Base-by-base conservation (phyloP, 2,888 invertebrate species). In the Tenthredo amoena region DNA sequence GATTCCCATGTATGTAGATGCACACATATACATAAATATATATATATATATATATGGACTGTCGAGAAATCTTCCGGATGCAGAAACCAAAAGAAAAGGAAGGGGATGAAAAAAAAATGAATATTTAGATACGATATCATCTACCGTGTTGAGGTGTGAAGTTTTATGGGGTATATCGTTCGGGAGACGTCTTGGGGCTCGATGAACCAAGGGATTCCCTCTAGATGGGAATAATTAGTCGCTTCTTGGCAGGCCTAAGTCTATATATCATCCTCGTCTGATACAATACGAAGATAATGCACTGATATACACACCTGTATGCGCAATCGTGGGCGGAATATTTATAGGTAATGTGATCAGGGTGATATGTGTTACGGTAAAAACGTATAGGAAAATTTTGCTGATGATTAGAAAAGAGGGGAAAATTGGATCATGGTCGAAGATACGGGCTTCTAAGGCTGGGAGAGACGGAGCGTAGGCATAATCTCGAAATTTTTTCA, bases 201-300 rank as follows among this genome's bases (percentile, higher is more conserved):
- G 4, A 40, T 74, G 74, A 74, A 47, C 43, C 72, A 21, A 21
- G 43, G 43, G 72, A 40, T 72, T 43, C 26, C 10, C 43, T 21
- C 43, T 18, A 12, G 74, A 10, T 72, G 74, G 26, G 74, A 74
- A 74, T 74, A 74, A 74, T 74, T 74, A 74, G 74, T 43, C 43
- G 43, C 26, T 74, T 26, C 74, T 40, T 43, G 31, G 6, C 74
- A n/a, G 74, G 74, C 74, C 43, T 43, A 43, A 74, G 74, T 74
- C 74, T 74, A 43, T 40, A 40, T 26, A 74, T 74, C 74, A 74
- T 10, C 26, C 74, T 43, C 74, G 26, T 21, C 26, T 74, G n/a
- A 43, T 43, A 74, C 74, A 47, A 47, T 43, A 43, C 40, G 9
- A 43, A 43, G 43, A 74, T 43, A 12, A 74, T 15, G 47, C 26